phyloP scores from a whole-genome alignment of 2,888 invertebrate genomes.

The Hydriomena furcata region DNA sequence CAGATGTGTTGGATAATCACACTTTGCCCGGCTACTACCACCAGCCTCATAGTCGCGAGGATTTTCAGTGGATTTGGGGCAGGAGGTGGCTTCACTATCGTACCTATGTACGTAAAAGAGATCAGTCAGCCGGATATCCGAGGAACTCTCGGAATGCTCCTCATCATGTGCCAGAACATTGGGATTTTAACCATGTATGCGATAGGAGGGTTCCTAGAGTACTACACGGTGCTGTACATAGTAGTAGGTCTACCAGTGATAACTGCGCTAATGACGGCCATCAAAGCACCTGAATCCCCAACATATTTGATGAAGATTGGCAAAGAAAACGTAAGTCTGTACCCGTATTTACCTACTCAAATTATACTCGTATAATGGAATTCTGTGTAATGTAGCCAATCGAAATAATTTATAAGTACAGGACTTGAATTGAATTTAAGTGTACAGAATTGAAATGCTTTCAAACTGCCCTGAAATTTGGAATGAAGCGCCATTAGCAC shows the following conservation, averaged over 20 bases:
- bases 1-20: slow-evolving; percentile 51
- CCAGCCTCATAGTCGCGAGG: slow-evolving; percentile 49
- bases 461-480: slow-evolving; percentile 6
- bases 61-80: slow-evolving; percentile 47
- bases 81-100: slow-evolving; percentile 51
- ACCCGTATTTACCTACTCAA: too few species aligned
- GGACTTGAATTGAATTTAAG: not conserved
- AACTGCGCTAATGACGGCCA: slow-evolving; percentile 41
- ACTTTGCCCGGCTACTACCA: slow-evolving; percentile 38
- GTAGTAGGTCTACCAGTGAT: slow-evolving; percentile 44
- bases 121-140: slow-evolving; percentile 57
- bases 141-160: slow-evolving; percentile 50
- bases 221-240: slow-evolving; percentile 51
- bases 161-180: slow-evolving; percentile 46
- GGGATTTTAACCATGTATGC: slow-evolving; percentile 55
- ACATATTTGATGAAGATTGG: slow-evolving; percentile 57
- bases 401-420: not conserved
- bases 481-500: slow-evolving; percentile 2
- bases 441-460: not conserved
- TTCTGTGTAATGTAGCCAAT: not conserved
- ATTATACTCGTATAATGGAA: too few species aligned
- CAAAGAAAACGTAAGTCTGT: slow-evolving; percentile 49
- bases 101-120: slow-evolving; percentile 61
- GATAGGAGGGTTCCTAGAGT: slow-evolving; percentile 55
- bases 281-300: slow-evolving; percentile 64